Base-by-base conservation (phyloP, 2,797 vertebrate species). In the Gymnodraco acuticeps region DNA sequence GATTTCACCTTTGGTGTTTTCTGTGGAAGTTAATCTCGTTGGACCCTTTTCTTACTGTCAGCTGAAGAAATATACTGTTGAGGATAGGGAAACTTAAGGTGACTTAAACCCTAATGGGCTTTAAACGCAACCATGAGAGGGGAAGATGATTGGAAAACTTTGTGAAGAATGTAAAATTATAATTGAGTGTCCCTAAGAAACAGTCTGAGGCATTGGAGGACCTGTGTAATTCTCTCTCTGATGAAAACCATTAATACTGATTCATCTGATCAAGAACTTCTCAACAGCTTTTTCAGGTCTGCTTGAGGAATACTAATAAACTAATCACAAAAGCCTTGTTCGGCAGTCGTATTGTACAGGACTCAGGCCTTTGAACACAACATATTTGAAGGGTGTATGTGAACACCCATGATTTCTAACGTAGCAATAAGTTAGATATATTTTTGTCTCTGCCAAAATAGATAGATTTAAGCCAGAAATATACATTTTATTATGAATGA, bases 171-270 rank as follows among this genome's bases (percentile, higher is more conserved):
- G 78, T 89, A 82, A 89, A 90, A 78, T 90, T 83, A 75, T 81
- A 82, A 88, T 87, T 86, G 82, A 62, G 66, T 54, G 20, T 90
- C 90, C 82, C 81, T 1, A 33, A 68, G 85, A 81, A 82, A 53
- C 58, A 75, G 74, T 84, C 64, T 73, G 76, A 70, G 67, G 84
- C 89, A 72, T 76, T 54, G 58, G 68, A 78, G 87, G 78, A 81
- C 84, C 82, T 87, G 71, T 92, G 90, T 92, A 91, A 93, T 93
- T 92, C 87, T 85, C 71, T 75, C 64, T 77, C 75, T 87, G 84
- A 92, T 93, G 88, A 91, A 93, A 91, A 92, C 87, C 85, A 86
- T 85, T 92, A 90, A 92, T 92, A 77, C 85, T 88, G 86, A 92
- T 93, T 93, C 87, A 93, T 93, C 87, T 92, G 91, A 91, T 93